Conservation (phyloP, 2,113 vertebrate species). For the Notothenia coriiceps region DNA sequence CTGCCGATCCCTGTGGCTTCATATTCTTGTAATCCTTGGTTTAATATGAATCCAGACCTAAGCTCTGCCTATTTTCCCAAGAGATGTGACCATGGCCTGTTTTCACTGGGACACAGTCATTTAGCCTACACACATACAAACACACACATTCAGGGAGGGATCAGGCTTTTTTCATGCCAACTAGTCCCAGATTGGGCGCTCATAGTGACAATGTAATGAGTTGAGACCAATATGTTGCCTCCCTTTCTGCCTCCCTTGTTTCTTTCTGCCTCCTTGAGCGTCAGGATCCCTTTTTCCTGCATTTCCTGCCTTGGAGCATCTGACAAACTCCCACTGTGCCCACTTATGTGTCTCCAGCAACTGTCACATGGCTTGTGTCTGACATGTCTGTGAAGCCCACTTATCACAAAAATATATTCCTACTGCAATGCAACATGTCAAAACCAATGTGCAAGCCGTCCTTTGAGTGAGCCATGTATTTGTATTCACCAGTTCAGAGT, state of each 20-base stretch:
- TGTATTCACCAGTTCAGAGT: constrained; percentile 20
- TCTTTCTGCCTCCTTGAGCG: constrained; percentile 51
- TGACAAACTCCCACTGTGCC: constrained; percentile 67
- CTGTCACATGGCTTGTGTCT: constrained; percentile 48
- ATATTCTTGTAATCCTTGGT: constrained; percentile 62
- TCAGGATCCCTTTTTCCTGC: constrained; percentile 32
- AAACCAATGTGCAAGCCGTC: constrained; percentile 2
- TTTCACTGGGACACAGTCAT: constrained; percentile 53
- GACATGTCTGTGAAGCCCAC: constrained; percentile 39
- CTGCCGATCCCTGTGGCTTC: constrained; percentile 28
- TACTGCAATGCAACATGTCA: constrained; percentile 20
- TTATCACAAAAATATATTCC: constrained; percentile 45
- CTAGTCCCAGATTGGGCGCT: constrained; percentile 65
- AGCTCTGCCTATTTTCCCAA: constrained; percentile 52
- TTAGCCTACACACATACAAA: constrained; percentile 38
- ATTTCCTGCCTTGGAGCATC: constrained; percentile 40
- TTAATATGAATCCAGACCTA: constrained; percentile 63
- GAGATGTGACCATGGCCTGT: constrained; percentile 58
- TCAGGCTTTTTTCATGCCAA: constrained; percentile 66
- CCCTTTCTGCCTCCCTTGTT: constrained; percentile 43
- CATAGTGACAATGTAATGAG: constrained; percentile 73
- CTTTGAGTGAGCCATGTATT: constrained; percentile 28
- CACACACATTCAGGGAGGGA: constrained; percentile 46
- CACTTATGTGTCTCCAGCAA: constrained; percentile 61
- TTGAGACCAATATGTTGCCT: constrained; percentile 71